phyloP scores from a whole-genome alignment of 1,140 invertebrate species.

The Pissodes strobi region DNA sequence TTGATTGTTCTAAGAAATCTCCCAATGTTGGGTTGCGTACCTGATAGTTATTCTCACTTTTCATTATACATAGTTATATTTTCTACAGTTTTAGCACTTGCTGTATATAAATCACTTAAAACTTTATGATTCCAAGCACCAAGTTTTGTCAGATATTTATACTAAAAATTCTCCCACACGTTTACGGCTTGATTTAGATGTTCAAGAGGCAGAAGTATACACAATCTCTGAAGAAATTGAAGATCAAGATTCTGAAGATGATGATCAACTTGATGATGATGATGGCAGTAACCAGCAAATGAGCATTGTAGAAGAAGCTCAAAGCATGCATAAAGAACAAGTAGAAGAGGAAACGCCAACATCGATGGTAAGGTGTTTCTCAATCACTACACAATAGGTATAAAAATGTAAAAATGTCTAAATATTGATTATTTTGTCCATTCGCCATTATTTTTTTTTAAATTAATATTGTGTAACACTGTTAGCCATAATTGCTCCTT shows the following conservation, averaged over 20 bases:
- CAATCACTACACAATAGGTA: too few relatives aligned
- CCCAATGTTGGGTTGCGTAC: too few relatives aligned
- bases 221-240: slow-evolving; percentile 27
- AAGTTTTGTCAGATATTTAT: neutral
- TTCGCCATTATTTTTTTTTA: too few relatives aligned
- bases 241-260: slow-evolving; percentile 47
- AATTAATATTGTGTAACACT: too few relatives aligned
- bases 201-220: slow-evolving; percentile 11
- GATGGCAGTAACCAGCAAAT: slow-evolving; percentile 9
- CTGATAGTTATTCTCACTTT: too few relatives aligned
- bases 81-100: too few relatives aligned
- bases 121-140: too few relatives aligned
- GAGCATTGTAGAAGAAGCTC: slow-evolving; percentile 6
- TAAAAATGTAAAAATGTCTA: slow-evolving; percentile 14
- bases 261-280: slow-evolving; percentile 29
- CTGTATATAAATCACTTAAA: too few relatives aligned
- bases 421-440: too few relatives aligned
- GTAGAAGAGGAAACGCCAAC: neutral
- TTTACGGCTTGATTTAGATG: neutral
- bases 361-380: neutral
- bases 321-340: neutral
- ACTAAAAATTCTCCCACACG: neutral
- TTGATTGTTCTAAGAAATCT: too few relatives aligned
- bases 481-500: too few relatives aligned
- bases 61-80: too few relatives aligned